Percentiles rank a stretch among this genome's conserved stretches.
phyloP scores from a whole-genome alignment of 2,888 invertebrate species.

The Cantharis rufa region DNA sequence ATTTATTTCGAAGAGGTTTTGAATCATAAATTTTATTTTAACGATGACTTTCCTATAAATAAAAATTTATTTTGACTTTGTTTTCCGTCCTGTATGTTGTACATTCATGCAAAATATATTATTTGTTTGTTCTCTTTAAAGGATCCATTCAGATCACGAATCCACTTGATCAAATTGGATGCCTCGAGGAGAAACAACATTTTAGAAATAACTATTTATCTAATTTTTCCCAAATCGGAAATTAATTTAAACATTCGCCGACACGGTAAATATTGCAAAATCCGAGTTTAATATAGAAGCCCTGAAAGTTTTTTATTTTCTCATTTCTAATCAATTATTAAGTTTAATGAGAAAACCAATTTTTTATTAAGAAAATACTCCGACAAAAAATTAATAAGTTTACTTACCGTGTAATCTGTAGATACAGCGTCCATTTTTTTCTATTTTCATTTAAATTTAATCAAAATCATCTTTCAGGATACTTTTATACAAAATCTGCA shows the following conservation, averaged over 20 bases:
- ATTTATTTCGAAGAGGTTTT: background rate
- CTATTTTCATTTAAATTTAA: constrained; percentile 3
- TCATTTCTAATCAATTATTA: background rate
- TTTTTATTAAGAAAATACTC: background rate
- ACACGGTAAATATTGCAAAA: background rate
- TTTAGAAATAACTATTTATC: background rate
- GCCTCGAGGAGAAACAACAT: background rate
- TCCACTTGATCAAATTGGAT: background rate
- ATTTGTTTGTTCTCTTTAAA: background rate
- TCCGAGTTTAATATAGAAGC: background rate
- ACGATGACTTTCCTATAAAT: background rate
- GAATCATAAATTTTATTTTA: background rate
- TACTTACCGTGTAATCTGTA: constrained; percentile 19
- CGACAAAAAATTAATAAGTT: background rate
- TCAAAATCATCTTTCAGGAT: constrained; percentile 2
- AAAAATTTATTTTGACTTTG: background rate
- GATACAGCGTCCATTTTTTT: constrained; percentile 16
- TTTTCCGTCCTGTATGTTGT: background rate
- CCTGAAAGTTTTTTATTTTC: background rate
- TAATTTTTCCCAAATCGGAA: background rate
- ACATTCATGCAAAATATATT: background rate
- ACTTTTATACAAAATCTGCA: background rate
- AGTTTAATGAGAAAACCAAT: background rate
- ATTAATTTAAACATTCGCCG: background rate
- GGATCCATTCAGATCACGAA: constrained; percentile 9